These are phyloP conservation scores for Drosophila erecta DNA, from an alignment of 1,140 invertebrate genomes.

Conservation along the genomic window DNA sequence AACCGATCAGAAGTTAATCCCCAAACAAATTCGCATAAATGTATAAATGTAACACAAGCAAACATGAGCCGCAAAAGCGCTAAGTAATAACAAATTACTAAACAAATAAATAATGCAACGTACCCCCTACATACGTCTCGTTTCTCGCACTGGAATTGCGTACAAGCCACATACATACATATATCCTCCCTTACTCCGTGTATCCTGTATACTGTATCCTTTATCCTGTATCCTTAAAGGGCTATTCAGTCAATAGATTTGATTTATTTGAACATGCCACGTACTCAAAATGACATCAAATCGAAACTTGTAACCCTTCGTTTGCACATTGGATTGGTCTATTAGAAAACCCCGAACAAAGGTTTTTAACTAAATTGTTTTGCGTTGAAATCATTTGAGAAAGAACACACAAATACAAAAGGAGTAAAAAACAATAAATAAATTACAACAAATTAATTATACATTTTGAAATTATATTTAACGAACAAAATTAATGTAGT, in stretches of 20 bases:
- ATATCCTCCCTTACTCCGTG: constrained; percentile 10
- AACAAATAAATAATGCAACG: constrained; percentile 64
- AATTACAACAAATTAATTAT: constrained; percentile 61
- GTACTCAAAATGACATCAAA: constrained; percentile 74
- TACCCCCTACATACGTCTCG: constrained; percentile 76
- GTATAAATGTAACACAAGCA: constrained; percentile 63
- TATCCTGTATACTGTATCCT: constrained; percentile 8
- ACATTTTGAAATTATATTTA: constrained; percentile 76
- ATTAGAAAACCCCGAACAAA: constrained; percentile 18
- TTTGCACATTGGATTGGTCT: constrained; percentile 58
- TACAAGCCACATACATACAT: constrained; percentile 29
- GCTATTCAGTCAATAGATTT: constrained; percentile 35
- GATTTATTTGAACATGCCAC: constrained; percentile 66
- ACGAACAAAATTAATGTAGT: constrained; percentile 71
- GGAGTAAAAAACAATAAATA: constrained; percentile 46
- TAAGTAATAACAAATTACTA: constrained; percentile 23
- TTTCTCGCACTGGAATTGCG: constrained; percentile 63
- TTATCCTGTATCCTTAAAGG: constrained; percentile 17
- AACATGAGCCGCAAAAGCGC: constrained; percentile 33
- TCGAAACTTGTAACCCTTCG: constrained; percentile 50
- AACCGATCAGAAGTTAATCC: constrained; percentile 20
- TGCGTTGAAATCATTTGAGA: constrained; percentile 52
- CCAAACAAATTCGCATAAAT: constrained; percentile 47
- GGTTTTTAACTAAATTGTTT: constrained; percentile 24
- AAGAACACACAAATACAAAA: constrained; percentile 19